These are phyloP conservation scores for Chelidonichthys spinosus DNA, from an alignment of 2,797 vertebrate species.

Conservation along the genomic window DNA sequence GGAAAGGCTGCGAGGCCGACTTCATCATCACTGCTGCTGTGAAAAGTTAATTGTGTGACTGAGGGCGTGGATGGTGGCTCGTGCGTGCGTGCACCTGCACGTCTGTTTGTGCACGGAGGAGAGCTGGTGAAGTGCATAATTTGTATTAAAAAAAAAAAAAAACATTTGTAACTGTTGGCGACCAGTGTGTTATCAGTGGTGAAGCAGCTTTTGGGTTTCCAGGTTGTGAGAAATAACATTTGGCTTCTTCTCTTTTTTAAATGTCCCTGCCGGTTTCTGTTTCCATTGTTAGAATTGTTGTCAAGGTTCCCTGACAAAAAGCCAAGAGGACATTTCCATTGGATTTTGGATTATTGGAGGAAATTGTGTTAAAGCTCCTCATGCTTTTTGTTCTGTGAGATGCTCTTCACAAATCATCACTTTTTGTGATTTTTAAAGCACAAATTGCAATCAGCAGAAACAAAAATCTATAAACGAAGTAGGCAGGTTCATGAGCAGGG, in stretches of 20 bases:
- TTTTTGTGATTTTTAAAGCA: no score
- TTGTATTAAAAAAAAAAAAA: background rate
- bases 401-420: no score
- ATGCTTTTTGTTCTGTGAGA: no score
- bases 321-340: no score
- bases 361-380: no score
- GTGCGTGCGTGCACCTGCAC: background rate
- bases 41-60: constrained; percentile 41
- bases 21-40: constrained; percentile 42
- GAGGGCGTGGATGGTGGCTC: constrained; percentile 16
- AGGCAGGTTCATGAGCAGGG: no score
- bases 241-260: background rate
- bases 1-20: constrained; percentile 34
- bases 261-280: background rate
- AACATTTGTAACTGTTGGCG: background rate
- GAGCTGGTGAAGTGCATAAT: constrained; percentile 1
- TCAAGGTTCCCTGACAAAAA: no score
- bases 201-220: background rate
- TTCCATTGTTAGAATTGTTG: no score
- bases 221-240: background rate
- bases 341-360: no score
- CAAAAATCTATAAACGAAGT: no score
- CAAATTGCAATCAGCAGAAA: no score
- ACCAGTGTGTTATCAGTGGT: background rate
- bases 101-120: background rate